Conservation (phyloP, 2,888 invertebrate genomes). For the Andrena haemorrhoa region DNA sequence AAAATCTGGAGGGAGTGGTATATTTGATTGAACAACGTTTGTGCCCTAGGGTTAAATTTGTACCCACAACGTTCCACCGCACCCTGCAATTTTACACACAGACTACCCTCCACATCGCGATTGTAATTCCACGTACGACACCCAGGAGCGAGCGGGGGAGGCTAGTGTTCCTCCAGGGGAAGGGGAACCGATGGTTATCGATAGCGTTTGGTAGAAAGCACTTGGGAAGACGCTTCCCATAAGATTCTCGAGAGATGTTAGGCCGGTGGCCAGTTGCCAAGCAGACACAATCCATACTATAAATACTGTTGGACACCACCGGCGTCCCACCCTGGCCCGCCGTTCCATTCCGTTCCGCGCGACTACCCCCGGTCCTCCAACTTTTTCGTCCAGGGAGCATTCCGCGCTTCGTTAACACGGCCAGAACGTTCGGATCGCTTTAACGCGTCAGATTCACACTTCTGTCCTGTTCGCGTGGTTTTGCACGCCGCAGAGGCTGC, state of each 20-base stretch:
- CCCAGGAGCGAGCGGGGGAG: background rate
- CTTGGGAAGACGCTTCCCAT: constrained; percentile 52
- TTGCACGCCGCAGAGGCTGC: constrained; percentile 3
- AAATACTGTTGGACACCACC: constrained; percentile 78
- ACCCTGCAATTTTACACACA: too few species aligned
- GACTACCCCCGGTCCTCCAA: constrained; percentile 54
- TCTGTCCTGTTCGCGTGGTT: background rate
- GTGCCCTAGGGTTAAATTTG: too few species aligned
- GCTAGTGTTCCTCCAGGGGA: constrained; percentile 3
- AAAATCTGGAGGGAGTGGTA: too few species aligned
- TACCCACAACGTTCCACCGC: too few species aligned
- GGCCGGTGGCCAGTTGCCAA: constrained; percentile 77
- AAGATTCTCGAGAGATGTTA: constrained; percentile 60
- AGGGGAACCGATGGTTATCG: constrained; percentile 50
- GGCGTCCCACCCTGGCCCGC: constrained; percentile 68
- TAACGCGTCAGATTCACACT: constrained; percentile 29
- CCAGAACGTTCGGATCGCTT: constrained; percentile 41
- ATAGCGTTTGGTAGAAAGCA: constrained; percentile 34
- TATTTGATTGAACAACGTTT: too few species aligned
- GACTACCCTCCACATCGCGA: background rate
- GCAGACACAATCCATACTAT: constrained; percentile 84
- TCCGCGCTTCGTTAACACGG: constrained; percentile 55
- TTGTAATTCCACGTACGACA: constrained; percentile 1
- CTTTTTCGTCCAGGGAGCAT: constrained; percentile 58
- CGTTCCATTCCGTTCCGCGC: constrained; percentile 66